Evolutionary conservation across 2,797 vertebrate species (phyloP), one percentile per base, ranked within the genome.

Genomic region (Notoglanidium macrostoma): DNA sequence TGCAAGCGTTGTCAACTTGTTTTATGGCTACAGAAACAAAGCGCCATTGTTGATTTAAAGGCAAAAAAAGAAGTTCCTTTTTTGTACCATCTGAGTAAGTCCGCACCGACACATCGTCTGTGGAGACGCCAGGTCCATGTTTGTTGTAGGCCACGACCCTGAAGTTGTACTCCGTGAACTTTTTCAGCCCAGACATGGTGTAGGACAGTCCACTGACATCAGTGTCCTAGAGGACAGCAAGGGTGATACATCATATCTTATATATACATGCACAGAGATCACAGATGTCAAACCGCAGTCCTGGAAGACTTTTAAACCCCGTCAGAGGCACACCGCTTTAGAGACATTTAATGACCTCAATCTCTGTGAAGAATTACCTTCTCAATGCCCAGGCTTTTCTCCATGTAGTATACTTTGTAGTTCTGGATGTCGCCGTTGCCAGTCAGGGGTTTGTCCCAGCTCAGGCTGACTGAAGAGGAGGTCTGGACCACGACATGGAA

Each of bases 101-200:
- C 51, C 95, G 96, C 21, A 96, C 95, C 0, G 93, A 90, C 2
- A 99, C 91, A 26, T 99, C 98, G 17, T 98, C 97, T 0, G 98
- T 99, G 80, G 98, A 99, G 89, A 99, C 98, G 2, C 98, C 98
- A 0, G 97, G 96, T 0, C 98, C 98, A 1, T 99, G 98, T 83
- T 98, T 98, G 93, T 99, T 99, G 94, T 97, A 97, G 70, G 98
- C 98, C 70, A 99, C 98, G 85, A 99, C 97, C 4, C 98, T 96
- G 92, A 99, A 97, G 88, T 94, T 98, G 93, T 99, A 99, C 90
- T 98, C 97, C 0, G 96, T 97, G 90, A 97, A 97, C 92, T 99
- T 99, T 94, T 97, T 99, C 92, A 99, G 92, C 0, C 96, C 97
- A 0, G 68, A 95, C 90, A 99, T 91, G 40, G 95, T 96, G 93